Evolutionary conservation across 1,140 invertebrate species (phyloP).

Genomic region (Dendrolimus kikuchii): DNA sequence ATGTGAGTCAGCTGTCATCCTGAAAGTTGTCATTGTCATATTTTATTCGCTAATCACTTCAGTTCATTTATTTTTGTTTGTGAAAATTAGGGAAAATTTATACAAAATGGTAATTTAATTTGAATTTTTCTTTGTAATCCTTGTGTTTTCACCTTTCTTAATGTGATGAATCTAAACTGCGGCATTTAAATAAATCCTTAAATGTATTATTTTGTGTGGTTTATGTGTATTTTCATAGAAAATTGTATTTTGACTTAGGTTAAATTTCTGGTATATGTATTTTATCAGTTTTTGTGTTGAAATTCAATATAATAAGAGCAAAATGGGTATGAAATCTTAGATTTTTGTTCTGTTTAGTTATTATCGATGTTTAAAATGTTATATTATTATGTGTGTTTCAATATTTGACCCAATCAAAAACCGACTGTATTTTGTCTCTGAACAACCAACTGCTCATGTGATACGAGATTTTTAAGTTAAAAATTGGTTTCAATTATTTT

Average conservation of each 20-base stretch:
- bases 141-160: too few species aligned
- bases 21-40: slow-evolving; percentile 15
- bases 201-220: slow-evolving; percentile 20
- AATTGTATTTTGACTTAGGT: slow-evolving; percentile 9
- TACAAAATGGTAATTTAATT: slow-evolving; percentile 61
- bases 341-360: too few species aligned
- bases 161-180: too few species aligned
- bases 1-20: slow-evolving; percentile 3
- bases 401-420: too few species aligned
- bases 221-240: slow-evolving; percentile 21
- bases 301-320: background rate
- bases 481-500: background rate
- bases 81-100: slow-evolving; percentile 18
- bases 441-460: slow-evolving; percentile 17
- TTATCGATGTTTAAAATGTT: slow-evolving; percentile 6
- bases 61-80: slow-evolving; percentile 23
- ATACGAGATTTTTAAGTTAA: slow-evolving; percentile 4
- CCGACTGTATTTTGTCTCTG: background rate
- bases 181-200: too few species aligned
- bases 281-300: background rate
- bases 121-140: slow-evolving; percentile 27
- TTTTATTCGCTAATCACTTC: slow-evolving; percentile 2
- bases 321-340: slow-evolving; percentile 13
- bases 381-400: slow-evolving; percentile 1
- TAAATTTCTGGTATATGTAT: slow-evolving; percentile 6